phyloP scores from a whole-genome alignment of 2,113 vertebrate genomes.

The Protobothrops mucrosquamatus region DNA sequence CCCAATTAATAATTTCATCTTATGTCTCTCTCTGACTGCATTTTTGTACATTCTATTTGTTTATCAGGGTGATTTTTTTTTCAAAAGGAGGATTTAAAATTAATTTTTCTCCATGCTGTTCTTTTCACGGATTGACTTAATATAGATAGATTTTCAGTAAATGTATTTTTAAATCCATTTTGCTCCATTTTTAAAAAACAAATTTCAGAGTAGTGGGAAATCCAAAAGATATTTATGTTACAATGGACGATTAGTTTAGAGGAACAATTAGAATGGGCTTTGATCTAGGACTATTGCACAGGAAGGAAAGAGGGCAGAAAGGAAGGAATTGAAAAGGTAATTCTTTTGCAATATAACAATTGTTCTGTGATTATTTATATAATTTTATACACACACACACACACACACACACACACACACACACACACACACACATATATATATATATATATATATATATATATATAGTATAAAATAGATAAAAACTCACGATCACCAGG shows the following conservation, averaged over 20 bases:
- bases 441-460: too few species aligned
- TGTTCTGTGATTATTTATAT: too few species aligned
- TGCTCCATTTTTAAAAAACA: not conserved
- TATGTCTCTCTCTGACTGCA: not conserved
- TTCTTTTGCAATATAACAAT: not conserved
- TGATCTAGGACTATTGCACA: not conserved
- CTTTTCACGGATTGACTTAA: not conserved
- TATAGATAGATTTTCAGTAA: not conserved
- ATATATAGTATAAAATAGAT: too few species aligned
- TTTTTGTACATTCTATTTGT: not conserved
- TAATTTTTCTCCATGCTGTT: not conserved
- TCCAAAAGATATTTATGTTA: not conserved
- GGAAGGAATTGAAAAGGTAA: not conserved
- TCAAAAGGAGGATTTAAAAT: not conserved
- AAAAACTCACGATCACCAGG: too few species aligned
- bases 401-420: too few species aligned
- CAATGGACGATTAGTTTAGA: not conserved
- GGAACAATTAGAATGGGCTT: not conserved
- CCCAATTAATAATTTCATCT: not conserved
- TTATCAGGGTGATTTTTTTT: not conserved
- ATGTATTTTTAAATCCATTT: not conserved
- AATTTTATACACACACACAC: too few species aligned
- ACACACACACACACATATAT: too few species aligned
- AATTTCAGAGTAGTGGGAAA: not conserved
- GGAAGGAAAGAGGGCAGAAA: not conserved